Conservation (phyloP, 2,113 vertebrate species). For the Pedionomus torquatus region DNA sequence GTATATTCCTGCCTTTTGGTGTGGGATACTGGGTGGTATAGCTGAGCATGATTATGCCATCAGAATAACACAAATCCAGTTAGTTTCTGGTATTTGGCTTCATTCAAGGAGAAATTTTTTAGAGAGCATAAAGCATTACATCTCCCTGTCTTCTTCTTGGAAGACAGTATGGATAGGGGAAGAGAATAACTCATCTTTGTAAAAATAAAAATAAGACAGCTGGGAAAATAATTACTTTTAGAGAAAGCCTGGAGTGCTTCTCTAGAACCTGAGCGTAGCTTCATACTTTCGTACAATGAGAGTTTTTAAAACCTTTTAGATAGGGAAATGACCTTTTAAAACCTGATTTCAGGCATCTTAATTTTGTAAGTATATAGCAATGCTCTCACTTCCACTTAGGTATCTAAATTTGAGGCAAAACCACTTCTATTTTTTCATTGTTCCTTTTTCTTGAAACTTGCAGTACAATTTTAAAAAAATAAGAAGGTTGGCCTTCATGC, state of each 20-base stretch:
- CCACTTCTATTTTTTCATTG: not conserved
- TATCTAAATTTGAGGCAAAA: not conserved
- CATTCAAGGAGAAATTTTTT: not conserved
- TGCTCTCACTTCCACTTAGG: not conserved
- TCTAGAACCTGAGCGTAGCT: not conserved
- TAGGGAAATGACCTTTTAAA: not conserved
- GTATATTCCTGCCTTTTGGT: rapidly evolving
- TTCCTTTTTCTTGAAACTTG: not conserved
- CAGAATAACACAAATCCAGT: not conserved
- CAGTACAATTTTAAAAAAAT: not conserved
- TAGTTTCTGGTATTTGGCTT: not conserved
- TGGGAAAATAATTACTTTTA: not conserved
- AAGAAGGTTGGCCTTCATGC: not conserved
- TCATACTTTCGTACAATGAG: not conserved
- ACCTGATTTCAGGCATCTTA: not conserved
- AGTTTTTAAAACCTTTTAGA: not conserved
- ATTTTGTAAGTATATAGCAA: not conserved
- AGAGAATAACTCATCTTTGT: not conserved
- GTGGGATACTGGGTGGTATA: not conserved
- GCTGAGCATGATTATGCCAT: not conserved
- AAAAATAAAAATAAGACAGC: not conserved
- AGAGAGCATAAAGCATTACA: not conserved
- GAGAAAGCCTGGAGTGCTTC: not conserved
- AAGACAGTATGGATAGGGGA: not conserved
- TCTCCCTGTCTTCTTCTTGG: not conserved